These are phyloP conservation scores for Pseudochirops corinnae DNA, from an alignment of 2,797 vertebrate genomes.

Conservation along the genomic window DNA sequence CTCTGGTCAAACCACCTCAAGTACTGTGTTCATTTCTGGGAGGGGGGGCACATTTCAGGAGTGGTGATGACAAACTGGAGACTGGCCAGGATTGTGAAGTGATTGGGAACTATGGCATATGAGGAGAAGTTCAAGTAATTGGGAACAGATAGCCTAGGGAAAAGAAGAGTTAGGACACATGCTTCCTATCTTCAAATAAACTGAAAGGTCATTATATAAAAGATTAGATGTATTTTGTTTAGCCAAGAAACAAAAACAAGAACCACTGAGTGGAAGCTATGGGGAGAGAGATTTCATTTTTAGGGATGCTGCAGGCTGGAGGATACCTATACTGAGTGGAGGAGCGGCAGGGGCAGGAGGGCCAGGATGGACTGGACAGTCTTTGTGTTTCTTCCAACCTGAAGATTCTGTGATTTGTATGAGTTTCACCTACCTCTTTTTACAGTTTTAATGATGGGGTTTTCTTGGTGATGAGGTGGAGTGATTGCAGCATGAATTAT, in stretches of 20 bases:
- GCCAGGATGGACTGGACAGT: background rate
- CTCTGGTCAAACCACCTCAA: background rate
- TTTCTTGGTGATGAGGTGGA: background rate
- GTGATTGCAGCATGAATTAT: background rate
- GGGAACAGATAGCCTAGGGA: background rate
- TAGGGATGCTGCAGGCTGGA: background rate
- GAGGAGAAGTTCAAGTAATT: background rate
- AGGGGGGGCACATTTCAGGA: background rate
- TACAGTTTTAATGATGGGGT: background rate
- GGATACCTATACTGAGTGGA: too few species aligned
- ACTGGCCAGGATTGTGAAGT: background rate
- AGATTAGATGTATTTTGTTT: background rate
- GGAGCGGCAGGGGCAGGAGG: too few species aligned
- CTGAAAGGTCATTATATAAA: background rate
- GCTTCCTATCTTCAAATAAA: background rate
- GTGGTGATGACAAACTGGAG: background rate
- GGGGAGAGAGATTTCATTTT: background rate
- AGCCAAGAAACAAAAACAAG: background rate
- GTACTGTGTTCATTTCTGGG: background rate
- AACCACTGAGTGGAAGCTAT: background rate
- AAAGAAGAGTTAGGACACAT: background rate
- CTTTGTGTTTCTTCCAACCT: background rate
- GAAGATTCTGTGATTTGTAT: background rate
- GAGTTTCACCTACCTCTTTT: background rate
- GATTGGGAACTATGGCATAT: background rate